These are phyloP conservation scores for Alviniconcha strummeri DNA, from an alignment of 2,888 invertebrate genomes.

Conservation along the genomic window DNA sequence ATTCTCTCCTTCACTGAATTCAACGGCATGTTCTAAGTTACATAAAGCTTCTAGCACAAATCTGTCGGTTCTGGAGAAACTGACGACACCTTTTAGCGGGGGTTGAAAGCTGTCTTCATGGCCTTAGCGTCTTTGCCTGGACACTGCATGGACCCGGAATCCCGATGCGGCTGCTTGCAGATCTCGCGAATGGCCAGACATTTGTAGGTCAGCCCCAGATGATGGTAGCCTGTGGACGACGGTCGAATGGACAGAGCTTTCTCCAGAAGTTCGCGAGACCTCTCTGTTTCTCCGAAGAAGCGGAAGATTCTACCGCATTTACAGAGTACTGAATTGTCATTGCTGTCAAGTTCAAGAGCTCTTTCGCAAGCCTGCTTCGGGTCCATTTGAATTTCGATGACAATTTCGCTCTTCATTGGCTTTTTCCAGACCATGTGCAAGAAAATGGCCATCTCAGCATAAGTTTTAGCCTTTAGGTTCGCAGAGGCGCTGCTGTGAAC, in stretches of 20 bases:
- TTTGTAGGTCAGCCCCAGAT: conserved; percentile 25
- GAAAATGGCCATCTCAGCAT: conserved; percentile 16
- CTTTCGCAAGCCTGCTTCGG: conserved; percentile 13
- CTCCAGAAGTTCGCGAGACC: conserved; percentile 2
- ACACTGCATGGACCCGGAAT: neutral
- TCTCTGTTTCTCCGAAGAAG: neutral
- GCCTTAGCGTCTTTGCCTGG: neutral
- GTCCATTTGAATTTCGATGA: neutral
- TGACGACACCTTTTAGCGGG: neutral
- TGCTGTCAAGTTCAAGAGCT: conserved; percentile 5
- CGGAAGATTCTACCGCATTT: conserved; percentile 17
- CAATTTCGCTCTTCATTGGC: neutral
- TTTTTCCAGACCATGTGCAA: neutral
- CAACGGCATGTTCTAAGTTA: neutral
- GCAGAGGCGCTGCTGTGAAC: neutral
- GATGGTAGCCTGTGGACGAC: conserved; percentile 26
- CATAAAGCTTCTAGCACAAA: neutral
- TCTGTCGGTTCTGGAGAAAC: neutral
- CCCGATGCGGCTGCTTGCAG: neutral
- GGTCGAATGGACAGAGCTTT: conserved; percentile 25
- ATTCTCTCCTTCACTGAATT: conserved; percentile 13
- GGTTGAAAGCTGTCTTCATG: conserved; percentile 19
- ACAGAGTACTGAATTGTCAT: conserved; percentile 27
- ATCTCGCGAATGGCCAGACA: conserved; percentile 1
- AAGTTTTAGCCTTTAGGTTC: conserved; percentile 19